Conservation (phyloP, 2,888 invertebrate genomes). For the Chelonus formosanus region DNA sequence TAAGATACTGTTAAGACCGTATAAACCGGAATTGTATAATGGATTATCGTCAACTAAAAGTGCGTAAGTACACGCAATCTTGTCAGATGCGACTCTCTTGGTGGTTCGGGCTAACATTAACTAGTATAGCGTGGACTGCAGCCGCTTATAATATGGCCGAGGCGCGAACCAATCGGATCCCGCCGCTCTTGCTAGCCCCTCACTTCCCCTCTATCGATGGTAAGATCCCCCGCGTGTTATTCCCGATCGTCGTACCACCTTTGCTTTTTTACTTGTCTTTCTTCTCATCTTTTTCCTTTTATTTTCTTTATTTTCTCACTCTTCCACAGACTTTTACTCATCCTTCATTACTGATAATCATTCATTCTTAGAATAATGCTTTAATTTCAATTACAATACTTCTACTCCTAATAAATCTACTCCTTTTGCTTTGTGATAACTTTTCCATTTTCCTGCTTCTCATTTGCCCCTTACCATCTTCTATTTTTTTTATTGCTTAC, state of each 20-base stretch:
- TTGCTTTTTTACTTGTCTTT: conserved; percentile 37
- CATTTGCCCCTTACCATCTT: background rate
- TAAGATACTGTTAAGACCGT: background rate
- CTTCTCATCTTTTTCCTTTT: conserved; percentile 26
- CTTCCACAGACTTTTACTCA: conserved; percentile 24
- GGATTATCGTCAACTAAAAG: conserved; percentile 13
- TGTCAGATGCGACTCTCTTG: conserved; percentile 60
- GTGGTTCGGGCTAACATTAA: conserved; percentile 62
- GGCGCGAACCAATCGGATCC: conserved; percentile 60
- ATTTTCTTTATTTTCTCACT: conserved; percentile 28
- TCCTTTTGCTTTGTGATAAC: conserved; percentile 25
- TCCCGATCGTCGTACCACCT: conserved; percentile 39
- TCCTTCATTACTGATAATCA: conserved; percentile 4
- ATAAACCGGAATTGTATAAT: background rate
- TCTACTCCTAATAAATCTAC: background rate
- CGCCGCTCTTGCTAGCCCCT: conserved; percentile 52
- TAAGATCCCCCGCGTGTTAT: conserved; percentile 45
- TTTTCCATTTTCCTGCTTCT: background rate
- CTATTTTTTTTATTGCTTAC: background rate
- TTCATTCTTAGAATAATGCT: conserved; percentile 37
- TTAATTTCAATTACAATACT: conserved; percentile 25
- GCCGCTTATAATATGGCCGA: conserved; percentile 63
- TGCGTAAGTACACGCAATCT: conserved; percentile 30
- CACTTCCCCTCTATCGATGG: conserved; percentile 45
- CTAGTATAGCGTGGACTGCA: conserved; percentile 62